Conservation (phyloP, 2,113 vertebrate species). For the Rhinolophus sinicus region DNA sequence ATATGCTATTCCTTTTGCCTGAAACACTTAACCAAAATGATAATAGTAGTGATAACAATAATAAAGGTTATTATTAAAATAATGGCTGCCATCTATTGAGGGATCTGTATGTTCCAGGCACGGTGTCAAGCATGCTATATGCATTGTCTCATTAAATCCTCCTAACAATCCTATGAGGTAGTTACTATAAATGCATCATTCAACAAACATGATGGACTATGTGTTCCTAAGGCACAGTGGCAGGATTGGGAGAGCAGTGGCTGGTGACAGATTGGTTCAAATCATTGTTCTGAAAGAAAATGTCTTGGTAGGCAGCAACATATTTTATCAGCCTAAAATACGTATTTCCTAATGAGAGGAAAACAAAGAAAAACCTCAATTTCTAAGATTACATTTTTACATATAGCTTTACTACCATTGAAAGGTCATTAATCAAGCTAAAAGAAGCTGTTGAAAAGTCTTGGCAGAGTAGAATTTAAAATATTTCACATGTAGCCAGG, state of each 20-base stretch:
- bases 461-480: neutral
- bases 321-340: neutral
- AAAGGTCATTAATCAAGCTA: neutral
- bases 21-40: neutral
- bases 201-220: neutral
- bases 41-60: neutral
- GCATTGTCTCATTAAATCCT: neutral
- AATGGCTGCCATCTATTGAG: neutral
- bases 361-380: neutral
- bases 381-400: conserved; percentile 8
- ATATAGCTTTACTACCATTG: neutral
- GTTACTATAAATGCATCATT: neutral
- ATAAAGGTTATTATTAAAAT: neutral
- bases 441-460: conserved; percentile 28
- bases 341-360: neutral
- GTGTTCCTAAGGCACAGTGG: neutral
- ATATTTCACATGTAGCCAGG: neutral
- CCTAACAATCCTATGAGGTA: neutral
- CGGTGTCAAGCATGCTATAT: neutral
- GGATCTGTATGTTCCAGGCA: neutral
- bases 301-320: neutral
- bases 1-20: neutral
- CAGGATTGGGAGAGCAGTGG: neutral
- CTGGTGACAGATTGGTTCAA: neutral
- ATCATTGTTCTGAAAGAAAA: neutral